phyloP scores from a whole-genome alignment of 1,140 invertebrate species.

The Pseudomyrmex flavicornis region DNA sequence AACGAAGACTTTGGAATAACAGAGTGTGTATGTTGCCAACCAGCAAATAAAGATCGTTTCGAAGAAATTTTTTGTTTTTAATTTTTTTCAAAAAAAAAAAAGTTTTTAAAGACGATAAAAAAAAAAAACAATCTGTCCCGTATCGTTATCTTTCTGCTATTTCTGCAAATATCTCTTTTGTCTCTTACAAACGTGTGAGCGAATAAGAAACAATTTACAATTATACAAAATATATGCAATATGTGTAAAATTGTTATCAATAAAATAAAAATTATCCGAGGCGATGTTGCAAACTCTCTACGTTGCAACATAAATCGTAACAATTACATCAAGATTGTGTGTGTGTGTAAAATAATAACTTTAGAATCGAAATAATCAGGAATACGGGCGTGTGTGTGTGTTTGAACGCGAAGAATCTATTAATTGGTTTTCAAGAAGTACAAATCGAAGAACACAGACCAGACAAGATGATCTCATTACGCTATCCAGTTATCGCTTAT shows the following conservation, averaged over 20 bases:
- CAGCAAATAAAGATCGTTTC: slow-evolving; percentile 44
- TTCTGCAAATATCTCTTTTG: too few species aligned
- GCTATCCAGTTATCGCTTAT: neutral
- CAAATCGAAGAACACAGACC: neutral
- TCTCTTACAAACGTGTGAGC: too few species aligned
- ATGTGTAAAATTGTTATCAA: too few species aligned
- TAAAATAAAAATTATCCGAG: too few species aligned
- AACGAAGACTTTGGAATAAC: slow-evolving; percentile 49
- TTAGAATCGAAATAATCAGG: neutral
- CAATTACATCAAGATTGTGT: too few species aligned
- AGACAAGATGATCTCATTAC: slow-evolving; percentile 3
- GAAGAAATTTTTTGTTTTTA: neutral
- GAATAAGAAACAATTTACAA: too few species aligned
- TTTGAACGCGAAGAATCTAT: neutral
- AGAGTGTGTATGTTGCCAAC: slow-evolving; percentile 29
- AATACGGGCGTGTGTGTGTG: neutral
- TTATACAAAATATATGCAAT: too few species aligned
- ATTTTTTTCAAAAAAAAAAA: neutral
- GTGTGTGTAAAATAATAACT: neutral
- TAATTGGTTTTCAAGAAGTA: neutral
- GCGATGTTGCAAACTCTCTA: too few species aligned
- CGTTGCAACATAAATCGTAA: too few species aligned
- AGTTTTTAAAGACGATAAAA: slow-evolving; percentile 26
- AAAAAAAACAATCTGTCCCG: slow-evolving; percentile 14
- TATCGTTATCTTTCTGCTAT: neutral